Conservation (phyloP, 2,113 vertebrate genomes). For the Trachemys scripta region DNA sequence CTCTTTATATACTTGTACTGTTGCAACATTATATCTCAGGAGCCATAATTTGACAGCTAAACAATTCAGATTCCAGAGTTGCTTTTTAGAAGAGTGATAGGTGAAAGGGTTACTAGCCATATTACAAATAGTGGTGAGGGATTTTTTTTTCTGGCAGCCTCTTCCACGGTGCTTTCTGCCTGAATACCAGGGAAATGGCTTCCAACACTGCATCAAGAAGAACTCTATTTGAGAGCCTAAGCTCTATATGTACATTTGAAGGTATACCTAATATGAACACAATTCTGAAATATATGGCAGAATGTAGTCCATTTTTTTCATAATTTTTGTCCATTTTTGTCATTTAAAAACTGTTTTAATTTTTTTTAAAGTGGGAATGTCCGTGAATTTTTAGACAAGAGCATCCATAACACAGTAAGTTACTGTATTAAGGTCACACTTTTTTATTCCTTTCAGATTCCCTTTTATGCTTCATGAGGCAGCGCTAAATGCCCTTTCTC, state of each 20-base stretch:
- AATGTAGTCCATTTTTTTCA: background rate
- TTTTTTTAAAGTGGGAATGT: background rate
- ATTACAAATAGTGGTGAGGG: background rate
- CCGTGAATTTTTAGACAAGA: background rate
- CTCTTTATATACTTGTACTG: fast-evolving
- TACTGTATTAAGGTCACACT: background rate
- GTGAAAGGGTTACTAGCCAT: background rate
- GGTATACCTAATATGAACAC: background rate
- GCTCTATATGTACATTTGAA: fast-evolving
- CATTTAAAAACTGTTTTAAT: background rate
- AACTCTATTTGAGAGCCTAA: background rate
- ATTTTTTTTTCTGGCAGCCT: constrained; percentile 29
- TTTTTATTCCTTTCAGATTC: constrained; percentile 5
- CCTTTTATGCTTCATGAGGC: constrained; percentile 5
- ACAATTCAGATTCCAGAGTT: fast-evolving
- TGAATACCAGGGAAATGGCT: background rate
- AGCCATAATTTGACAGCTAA: background rate
- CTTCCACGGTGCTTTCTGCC: background rate
- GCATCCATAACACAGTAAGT: background rate
- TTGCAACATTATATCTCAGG: background rate
- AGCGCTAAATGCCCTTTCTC: fast-evolving
- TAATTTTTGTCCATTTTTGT: background rate
- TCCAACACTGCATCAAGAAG: background rate
- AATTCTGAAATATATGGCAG: background rate
- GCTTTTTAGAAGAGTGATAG: background rate